Base-by-base conservation (phyloP, 2,888 invertebrate species). In the Dastarcus helophoroides region DNA sequence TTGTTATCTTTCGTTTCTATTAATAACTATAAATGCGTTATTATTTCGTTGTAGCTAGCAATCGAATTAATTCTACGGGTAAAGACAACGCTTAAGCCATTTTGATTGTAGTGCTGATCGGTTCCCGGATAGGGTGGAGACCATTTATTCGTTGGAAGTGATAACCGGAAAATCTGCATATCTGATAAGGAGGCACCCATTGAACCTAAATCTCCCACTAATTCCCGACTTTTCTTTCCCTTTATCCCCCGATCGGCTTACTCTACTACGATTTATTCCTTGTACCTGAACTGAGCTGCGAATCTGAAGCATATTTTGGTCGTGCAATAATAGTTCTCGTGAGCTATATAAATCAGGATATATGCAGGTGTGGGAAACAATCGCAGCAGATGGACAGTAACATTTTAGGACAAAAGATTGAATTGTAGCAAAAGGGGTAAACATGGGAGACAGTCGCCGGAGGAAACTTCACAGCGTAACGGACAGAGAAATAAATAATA, bases 131-230 rank as follows among this genome's bases (percentile, higher is more conserved):
- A 27, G 26, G 27, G 26, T 26, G 11, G 32, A n/a, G n/a, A 26
- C 41, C 39, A 41, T 41, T 39, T 41, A 37, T 41, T 41, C 37
- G 36, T 29, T 32, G 34, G 29, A 37, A 38, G 34, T 34, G 41
- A 41, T 39, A 41, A 41, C 37, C 33, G 41, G 37, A 37, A 39
- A 41, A 41, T 39, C 41, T 41, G 41, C 39, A 41, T 41, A 39
- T 39, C 41, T 28, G 41, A 41, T 41, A 26, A 32, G 14, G 14
- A 16, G 26, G 22, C 25, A 27, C 26, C 27, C 26, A 32, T 27
- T 26, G 22, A 32, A 32, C 27, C 32, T n/a, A n/a, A n/a, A n/a
- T n/a, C n/a, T n/a, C 32, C 27, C 22, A 32, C 32, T 32, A 32
- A 32, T 32, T 32, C 27, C 26, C 32, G 27, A 27, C 22, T n/a